Conservation (phyloP, 2,113 vertebrate species). For the Oreotrochilus melanogaster region DNA sequence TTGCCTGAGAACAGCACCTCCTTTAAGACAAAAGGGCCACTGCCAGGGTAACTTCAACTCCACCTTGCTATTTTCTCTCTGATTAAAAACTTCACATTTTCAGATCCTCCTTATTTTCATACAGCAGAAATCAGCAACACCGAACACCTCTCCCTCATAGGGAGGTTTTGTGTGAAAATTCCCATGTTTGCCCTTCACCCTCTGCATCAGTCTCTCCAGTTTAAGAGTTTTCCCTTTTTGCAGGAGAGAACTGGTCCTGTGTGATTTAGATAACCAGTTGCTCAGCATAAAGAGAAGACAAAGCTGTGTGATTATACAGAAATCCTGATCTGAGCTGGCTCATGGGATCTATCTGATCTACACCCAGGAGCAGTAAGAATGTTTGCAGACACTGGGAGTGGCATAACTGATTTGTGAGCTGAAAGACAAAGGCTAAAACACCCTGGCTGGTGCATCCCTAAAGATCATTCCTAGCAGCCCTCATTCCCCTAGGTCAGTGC, state of each 20-base stretch:
- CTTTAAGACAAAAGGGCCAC: background rate
- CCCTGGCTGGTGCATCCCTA: background rate
- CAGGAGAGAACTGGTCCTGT: background rate
- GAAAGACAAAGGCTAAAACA: background rate
- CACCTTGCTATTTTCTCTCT: background rate
- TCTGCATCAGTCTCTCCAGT: background rate
- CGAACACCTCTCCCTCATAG: background rate
- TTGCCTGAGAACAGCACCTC: background rate
- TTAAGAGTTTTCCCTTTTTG: background rate
- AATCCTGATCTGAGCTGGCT: background rate
- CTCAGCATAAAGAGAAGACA: background rate
- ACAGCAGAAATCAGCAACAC: background rate
- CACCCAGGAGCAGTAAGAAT: background rate
- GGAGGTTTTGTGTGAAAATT: background rate
- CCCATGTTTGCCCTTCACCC: background rate
- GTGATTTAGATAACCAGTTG: background rate
- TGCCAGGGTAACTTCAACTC: background rate
- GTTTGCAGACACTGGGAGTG: background rate
- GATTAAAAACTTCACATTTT: background rate
- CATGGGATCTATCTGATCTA: background rate
- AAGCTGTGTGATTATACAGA: background rate
- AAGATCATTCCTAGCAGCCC: background rate
- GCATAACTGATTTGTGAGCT: background rate
- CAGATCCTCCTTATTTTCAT: background rate
- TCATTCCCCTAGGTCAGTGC: background rate